phyloP scores from a whole-genome alignment of 1,140 invertebrate genomes.

The Neotoxoptera formosana region DNA sequence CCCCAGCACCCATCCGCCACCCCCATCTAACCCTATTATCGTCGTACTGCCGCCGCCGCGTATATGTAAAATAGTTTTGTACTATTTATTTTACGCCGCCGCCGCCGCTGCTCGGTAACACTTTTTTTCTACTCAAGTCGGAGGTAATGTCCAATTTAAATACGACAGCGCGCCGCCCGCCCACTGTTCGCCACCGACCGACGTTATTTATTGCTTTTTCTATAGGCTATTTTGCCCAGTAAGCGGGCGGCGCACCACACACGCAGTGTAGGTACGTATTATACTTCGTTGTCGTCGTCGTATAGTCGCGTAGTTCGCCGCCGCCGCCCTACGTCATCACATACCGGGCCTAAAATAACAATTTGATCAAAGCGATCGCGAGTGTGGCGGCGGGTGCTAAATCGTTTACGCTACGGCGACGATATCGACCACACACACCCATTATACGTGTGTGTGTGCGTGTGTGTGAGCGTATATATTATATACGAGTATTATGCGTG shows the following conservation, averaged over 20 bases:
- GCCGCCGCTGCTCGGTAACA: not conserved
- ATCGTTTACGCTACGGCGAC: constrained; percentile 34
- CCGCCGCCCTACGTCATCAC: not conserved
- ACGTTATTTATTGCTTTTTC: constrained; percentile 54
- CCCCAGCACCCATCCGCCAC: not conserved
- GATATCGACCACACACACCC: constrained; percentile 12
- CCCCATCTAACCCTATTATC: not conserved
- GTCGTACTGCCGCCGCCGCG: not conserved
- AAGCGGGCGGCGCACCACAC: not conserved
- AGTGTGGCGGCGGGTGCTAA: not conserved
- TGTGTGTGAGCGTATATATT: too few relatives aligned
- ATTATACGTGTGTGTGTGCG: not conserved
- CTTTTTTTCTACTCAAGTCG: not conserved
- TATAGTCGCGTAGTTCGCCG: not conserved
- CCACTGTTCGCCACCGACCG: not conserved
- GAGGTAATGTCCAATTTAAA: constrained; percentile 58
- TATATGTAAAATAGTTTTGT: constrained; percentile 54
- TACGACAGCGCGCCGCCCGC: constrained; percentile 26
- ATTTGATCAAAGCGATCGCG: constrained; percentile 42
- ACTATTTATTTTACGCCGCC: constrained; percentile 46
- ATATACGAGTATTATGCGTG: too few relatives aligned
- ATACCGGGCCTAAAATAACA: constrained; percentile 13
- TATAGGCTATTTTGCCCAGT: constrained; percentile 43
- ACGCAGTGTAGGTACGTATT: not conserved
- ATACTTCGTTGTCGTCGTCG: not conserved